Evolutionary conservation across 64 coral and sea anemone species (phyloP).

Genomic region (Stichodactyla helianthus): DNA sequence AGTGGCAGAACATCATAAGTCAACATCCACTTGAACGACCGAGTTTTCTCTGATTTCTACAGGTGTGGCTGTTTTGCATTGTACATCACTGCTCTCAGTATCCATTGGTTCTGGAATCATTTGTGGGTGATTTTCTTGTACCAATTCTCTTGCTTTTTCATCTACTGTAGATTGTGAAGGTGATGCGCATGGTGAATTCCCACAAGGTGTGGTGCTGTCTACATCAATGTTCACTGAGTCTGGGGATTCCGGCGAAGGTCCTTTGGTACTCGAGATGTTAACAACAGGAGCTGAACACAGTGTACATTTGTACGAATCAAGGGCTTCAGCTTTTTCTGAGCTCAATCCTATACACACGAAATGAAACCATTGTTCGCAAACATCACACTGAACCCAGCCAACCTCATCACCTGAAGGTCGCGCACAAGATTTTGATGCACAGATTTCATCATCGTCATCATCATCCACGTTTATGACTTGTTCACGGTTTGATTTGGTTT

Average conservation of each 20-base stretch:
- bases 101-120: neutral
- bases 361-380: slow-evolving; percentile 91
- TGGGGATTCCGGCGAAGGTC: slow-evolving; percentile 41
- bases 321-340: slow-evolving; percentile 66
- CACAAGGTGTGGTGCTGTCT: slow-evolving; percentile 75
- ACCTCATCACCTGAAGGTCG: slow-evolving; percentile 88
- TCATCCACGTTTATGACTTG: slow-evolving; percentile 75
- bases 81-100: neutral
- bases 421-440: slow-evolving; percentile 61
- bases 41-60: neutral
- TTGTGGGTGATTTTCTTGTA: neutral
- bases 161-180: neutral
- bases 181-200: slow-evolving; percentile 38
- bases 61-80: neutral
- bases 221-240: slow-evolving; percentile 88
- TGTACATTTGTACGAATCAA: slow-evolving; percentile 85
- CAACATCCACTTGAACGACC: neutral
- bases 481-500: slow-evolving; percentile 54
- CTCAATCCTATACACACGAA: slow-evolving; percentile 71
- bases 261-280: slow-evolving; percentile 28
- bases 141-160: neutral
- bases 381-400: slow-evolving; percentile 95
- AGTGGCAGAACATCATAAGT: neutral
- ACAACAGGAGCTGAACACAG: slow-evolving; percentile 19
- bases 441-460: slow-evolving; percentile 84